Base-by-base conservation (phyloP, 2,113 vertebrate species). In the Lycaon pictus region DNA sequence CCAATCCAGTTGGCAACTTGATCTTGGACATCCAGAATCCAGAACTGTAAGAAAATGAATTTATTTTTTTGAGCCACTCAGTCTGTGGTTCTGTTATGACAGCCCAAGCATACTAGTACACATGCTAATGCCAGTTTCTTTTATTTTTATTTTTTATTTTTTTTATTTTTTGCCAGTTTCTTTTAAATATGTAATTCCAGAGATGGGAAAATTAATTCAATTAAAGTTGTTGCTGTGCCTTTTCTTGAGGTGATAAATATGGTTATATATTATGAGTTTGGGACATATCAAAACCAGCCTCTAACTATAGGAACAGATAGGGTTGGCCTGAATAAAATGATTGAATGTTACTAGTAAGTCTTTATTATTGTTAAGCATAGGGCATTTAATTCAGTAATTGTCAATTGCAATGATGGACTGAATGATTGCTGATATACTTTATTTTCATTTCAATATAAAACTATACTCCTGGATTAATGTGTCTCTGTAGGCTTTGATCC, bases 361-460 rank as follows among this genome's bases (percentile, higher is more conserved):
- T 91, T 51, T 55, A 23, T 56, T 65, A 37, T 11, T 65, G 8
- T 77, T 85, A 56, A 35, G 3, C 13, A 2, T n/a, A 60, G 6
- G 4, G 15, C 43, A 80, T 74, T 82, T 87, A 60, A 83, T 63
- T 87, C 43, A 88, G 23, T 53, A 92, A 86, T 89, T 87, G 35
- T 60, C 5, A 90, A 4, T 63, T 16, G 1, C 2, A 60, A 27
- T 51, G n/a, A 48, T 29, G n/a, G 43, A 62, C 56, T 90, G 27
- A 74, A 53, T 90, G 51, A 79, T 8, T 85, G 19, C 20, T 88
- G 17, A 32, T 56, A 27, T 2, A 88, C 10, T 67, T 93, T 11
- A 53, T 96, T 94, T 94, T 93, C 12, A 95, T 96, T 88, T 88
- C 17, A 63, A 2, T 72, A 56, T 76, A 51, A 82, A 95, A 76